Conservation (phyloP, 2,797 vertebrate genomes). For the Yasuhikotakia modesta region DNA sequence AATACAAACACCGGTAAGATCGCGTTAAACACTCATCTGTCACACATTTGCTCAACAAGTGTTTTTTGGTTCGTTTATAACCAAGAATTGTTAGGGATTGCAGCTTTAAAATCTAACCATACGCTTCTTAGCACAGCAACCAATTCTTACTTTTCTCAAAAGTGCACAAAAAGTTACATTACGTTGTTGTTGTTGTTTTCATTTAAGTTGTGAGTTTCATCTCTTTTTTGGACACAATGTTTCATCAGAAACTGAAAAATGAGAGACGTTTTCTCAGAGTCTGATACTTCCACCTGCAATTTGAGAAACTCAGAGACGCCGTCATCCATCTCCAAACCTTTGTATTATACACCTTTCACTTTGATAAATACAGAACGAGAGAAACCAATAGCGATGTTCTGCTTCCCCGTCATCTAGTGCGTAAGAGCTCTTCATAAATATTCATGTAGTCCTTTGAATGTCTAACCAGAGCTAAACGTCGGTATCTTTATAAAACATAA, state of each 20-base stretch:
- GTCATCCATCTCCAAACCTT: conserved; percentile 70
- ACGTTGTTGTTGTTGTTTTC: conserved; percentile 7
- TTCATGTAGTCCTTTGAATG: conserved; percentile 9
- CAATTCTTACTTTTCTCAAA: background rate
- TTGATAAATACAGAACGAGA: conserved; percentile 67
- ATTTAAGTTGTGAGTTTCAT: background rate
- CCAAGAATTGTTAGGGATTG: too few species aligned
- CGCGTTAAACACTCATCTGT: too few species aligned
- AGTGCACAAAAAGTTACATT: background rate
- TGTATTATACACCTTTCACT: conserved; percentile 73
- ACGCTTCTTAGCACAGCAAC: background rate
- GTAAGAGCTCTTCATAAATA: background rate
- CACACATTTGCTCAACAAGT: too few species aligned
- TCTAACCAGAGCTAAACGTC: background rate
- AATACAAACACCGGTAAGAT: too few species aligned
- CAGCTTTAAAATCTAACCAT: background rate
- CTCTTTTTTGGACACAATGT: conserved; percentile 38
- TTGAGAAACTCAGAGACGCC: conserved; percentile 59
- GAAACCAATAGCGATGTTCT: conserved; percentile 26
- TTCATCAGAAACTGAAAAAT: conserved; percentile 53
- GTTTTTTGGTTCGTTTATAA: too few species aligned
- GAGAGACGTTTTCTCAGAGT: conserved; percentile 37
- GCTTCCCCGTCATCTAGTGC: conserved; percentile 1
- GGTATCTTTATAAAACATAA: conserved; percentile 3
- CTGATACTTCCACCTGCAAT: conserved; percentile 55